Percentiles rank a stretch among this genome's conserved stretches.
Evolutionary conservation across 1,140 invertebrate genomes (phyloP).

Genomic region (Ylistrum balloti): DNA sequence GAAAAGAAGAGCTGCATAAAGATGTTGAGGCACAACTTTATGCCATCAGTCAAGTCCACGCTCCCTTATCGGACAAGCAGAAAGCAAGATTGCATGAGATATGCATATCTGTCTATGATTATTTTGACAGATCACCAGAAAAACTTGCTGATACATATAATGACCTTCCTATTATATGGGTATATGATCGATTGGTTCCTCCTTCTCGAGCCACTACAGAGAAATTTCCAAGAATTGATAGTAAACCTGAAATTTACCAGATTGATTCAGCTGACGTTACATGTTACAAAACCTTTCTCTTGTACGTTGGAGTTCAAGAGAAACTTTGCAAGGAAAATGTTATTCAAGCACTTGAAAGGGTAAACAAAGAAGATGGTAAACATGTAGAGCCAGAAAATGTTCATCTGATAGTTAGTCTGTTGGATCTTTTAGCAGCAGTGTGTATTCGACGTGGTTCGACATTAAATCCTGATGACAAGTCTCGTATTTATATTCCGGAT

Average conservation of each 20-base stretch:
- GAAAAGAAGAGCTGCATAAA: background rate
- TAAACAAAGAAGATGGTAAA: background rate
- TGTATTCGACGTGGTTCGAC: background rate
- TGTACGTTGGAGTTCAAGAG: background rate
- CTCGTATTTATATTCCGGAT: constrained; percentile 62
- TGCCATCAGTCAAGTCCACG: background rate
- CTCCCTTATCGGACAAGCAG: background rate
- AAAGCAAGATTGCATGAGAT: background rate
- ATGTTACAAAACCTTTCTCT: background rate
- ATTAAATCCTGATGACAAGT: background rate
- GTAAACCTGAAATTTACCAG: background rate
- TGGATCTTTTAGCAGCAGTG: background rate
- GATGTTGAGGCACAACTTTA: background rate
- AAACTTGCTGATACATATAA: background rate
- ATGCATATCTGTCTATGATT: background rate
- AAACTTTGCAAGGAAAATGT: background rate
- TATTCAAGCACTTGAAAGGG: background rate
- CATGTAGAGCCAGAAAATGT: background rate
- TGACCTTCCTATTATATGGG: background rate
- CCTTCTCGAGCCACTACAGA: background rate
- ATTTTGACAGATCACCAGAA: background rate
- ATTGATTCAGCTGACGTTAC: background rate
- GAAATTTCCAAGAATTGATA: background rate
- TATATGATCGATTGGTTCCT: background rate
- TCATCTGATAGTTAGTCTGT: background rate